A percentile compares a stretch with the other conserved stretches of the same genome.
Evolutionary conservation across 2,113 vertebrate genomes (phyloP).

Genomic region (Poeciliopsis turrubarensis): DNA sequence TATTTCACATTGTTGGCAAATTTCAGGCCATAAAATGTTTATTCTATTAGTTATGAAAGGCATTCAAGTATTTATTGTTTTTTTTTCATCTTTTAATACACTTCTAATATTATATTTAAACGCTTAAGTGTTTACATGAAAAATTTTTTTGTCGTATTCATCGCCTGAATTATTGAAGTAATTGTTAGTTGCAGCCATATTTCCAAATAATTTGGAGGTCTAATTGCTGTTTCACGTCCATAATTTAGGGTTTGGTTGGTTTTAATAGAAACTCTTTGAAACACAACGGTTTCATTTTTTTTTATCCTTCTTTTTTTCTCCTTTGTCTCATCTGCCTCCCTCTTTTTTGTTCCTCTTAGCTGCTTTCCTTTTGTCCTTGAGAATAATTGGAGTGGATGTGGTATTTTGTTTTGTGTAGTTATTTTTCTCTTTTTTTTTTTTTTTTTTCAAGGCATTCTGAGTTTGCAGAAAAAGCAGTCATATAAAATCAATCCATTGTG

Average conservation of each 20-base stretch:
- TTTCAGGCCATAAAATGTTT: no score
- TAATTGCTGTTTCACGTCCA: no score
- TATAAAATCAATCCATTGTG: constrained; percentile 62
- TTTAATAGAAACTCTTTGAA: background rate
- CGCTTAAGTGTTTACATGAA: no score
- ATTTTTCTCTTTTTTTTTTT: constrained; percentile 38
- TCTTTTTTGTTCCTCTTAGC: constrained; percentile 26
- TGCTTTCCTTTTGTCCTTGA: constrained; percentile 49
- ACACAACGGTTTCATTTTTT: constrained; percentile 3
- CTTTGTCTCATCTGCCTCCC: constrained; percentile 6
- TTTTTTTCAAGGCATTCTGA: constrained; percentile 51
- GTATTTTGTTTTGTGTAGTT: constrained; percentile 45
- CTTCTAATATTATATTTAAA: no score
- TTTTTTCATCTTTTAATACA: no score
- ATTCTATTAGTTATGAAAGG: no score
- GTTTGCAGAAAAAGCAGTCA: constrained; percentile 42
- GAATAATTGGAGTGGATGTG: constrained; percentile 53
- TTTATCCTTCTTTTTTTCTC: constrained; percentile 21
- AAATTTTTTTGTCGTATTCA: no score
- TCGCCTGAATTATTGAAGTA: no score
- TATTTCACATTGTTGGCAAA: no score
- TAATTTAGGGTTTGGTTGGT: background rate
- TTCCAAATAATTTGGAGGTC: no score
- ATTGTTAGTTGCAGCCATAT: no score
- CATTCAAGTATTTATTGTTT: no score